A percentile compares a stretch with the other conserved stretches of the same genome.
Evolutionary conservation across 2,113 vertebrate genomes (phyloP).

Genomic region (Crotophaga sulcirostris): DNA sequence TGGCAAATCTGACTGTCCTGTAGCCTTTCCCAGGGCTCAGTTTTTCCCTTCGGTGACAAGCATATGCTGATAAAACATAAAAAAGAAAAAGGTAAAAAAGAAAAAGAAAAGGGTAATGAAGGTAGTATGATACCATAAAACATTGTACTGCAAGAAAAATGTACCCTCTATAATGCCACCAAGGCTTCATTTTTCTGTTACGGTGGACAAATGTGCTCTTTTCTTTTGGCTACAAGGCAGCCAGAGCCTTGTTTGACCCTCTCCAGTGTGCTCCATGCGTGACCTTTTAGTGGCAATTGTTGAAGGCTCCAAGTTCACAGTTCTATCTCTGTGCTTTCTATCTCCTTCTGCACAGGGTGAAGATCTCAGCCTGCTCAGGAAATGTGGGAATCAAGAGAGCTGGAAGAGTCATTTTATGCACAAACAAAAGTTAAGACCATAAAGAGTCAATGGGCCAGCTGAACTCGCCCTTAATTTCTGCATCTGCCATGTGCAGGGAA

Average conservation of each 20-base stretch:
- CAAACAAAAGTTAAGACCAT: not conserved
- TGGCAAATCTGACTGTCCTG: not conserved
- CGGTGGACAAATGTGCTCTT: not conserved
- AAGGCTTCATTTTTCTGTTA: not conserved
- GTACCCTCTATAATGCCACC: not conserved
- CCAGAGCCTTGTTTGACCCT: not conserved
- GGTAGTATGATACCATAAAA: not conserved
- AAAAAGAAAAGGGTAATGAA: not conserved
- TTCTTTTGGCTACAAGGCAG: not conserved
- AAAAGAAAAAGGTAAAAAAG: no score
- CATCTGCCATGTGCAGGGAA: not conserved
- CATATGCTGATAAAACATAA: not conserved
- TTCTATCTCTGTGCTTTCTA: not conserved
- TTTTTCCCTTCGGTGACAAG: not conserved
- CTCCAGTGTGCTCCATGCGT: not conserved
- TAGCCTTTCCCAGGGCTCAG: not conserved
- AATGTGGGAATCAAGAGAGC: not conserved
- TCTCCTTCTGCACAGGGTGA: not conserved
- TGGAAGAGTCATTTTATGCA: not conserved
- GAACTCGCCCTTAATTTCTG: not conserved
- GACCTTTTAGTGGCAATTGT: not conserved
- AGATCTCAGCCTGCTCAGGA: not conserved
- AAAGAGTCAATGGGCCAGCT: not conserved
- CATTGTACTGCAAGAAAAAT: not conserved
- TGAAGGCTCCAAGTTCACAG: rapidly evolving